These are phyloP conservation scores for Gambelia wislizenii DNA, from an alignment of 2,797 vertebrate genomes.

Conservation along the genomic window DNA sequence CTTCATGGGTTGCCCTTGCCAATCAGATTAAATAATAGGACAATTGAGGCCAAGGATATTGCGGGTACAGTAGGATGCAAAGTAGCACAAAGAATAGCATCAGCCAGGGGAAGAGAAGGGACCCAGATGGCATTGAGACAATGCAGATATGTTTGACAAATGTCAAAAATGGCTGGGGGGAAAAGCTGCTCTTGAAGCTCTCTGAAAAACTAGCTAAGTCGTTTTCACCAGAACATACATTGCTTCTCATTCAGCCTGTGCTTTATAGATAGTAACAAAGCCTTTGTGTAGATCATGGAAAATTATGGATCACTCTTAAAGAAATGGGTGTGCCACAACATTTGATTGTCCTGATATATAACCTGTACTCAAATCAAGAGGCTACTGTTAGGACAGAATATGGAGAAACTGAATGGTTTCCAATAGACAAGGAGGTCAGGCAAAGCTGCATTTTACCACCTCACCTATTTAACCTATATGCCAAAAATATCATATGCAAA, in stretches of 20 bases:
- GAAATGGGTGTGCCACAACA: too few relatives aligned
- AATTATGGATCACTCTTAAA: too few relatives aligned
- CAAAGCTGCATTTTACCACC: too few relatives aligned
- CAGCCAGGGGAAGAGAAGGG: neutral
- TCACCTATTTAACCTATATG: too few relatives aligned
- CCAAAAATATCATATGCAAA: too few relatives aligned
- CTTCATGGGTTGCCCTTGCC: neutral
- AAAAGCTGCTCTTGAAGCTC: neutral
- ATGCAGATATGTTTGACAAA: neutral
- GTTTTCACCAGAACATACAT: neutral
- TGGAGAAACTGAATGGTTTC: too few relatives aligned
- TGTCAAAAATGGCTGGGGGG: neutral
- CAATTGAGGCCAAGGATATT: neutral
- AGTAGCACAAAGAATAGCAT: neutral
- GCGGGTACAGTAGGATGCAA: neutral
- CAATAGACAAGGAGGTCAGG: too few relatives aligned
- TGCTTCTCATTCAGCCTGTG: slow-evolving; percentile 4
- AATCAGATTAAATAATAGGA: neutral
- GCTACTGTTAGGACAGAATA: too few relatives aligned
- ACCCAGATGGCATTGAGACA: neutral
- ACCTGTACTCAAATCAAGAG: too few relatives aligned
- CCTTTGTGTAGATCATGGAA: too few relatives aligned
- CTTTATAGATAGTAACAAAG: too few relatives aligned
- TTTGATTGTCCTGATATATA: too few relatives aligned
- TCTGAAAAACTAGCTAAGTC: neutral